Conservation (phyloP, 64 coral and sea anemone genomes). For the Anthopleura sola region DNA sequence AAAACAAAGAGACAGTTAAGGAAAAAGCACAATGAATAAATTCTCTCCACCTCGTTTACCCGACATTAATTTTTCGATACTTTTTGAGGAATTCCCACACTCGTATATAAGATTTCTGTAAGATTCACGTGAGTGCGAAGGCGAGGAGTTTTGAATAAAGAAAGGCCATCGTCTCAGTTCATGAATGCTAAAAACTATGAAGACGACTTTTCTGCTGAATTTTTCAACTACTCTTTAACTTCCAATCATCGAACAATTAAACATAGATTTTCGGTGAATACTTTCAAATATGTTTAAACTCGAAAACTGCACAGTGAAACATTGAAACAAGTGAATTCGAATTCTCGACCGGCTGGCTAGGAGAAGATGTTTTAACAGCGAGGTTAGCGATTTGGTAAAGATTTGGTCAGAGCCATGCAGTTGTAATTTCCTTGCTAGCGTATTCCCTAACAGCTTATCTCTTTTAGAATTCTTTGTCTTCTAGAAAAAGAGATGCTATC, state of each 20-base stretch:
- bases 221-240: not conserved
- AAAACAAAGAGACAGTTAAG: not conserved
- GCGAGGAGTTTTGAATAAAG: not conserved
- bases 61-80: too few relatives aligned
- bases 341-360: not conserved
- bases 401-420: not conserved
- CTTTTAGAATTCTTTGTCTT: conserved; percentile 3
- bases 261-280: not conserved
- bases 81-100: too few relatives aligned
- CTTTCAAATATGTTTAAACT: not conserved
- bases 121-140: too few relatives aligned
- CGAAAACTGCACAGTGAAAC: not conserved
- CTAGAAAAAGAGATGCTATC: conserved; percentile 6
- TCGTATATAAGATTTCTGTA: too few relatives aligned
- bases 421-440: conserved; percentile 9
- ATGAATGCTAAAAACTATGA: not conserved
- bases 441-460: conserved; percentile 6
- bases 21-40: too few relatives aligned
- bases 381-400: not conserved
- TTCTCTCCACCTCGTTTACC: too few relatives aligned
- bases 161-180: not conserved
- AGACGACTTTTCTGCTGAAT: not conserved
- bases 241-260: conserved; percentile 7
- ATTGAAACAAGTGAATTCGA: not conserved
- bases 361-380: not conserved